A percentile compares a stretch with the other conserved stretches of the same genome.
phyloP scores from a whole-genome alignment of 1,140 invertebrate species.

The Dysdera silvatica region DNA sequence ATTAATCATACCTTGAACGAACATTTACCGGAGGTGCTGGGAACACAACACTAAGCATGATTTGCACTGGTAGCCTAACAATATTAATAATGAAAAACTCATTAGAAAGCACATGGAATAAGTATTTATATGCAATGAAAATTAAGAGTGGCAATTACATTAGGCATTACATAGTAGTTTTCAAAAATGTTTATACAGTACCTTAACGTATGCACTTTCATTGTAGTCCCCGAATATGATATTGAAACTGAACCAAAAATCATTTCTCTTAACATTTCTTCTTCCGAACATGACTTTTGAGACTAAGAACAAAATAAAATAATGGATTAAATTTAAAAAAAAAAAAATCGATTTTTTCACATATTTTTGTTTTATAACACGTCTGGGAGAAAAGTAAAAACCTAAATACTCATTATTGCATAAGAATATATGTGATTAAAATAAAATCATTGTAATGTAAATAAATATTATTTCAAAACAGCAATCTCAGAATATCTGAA shows the following conservation, averaged over 20 bases:
- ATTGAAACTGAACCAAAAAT: conserved; percentile 80
- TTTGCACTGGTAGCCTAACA: conserved; percentile 50
- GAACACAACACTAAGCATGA: conserved; percentile 69
- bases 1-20: no score
- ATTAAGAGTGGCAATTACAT: no score
- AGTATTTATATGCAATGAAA: no score
- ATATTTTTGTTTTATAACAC: no score
- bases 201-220: conserved; percentile 59
- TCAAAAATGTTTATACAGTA: conserved; percentile 28
- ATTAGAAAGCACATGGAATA: background rate
- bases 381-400: no score
- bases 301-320: conserved; percentile 36
- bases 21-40: conserved; percentile 42
- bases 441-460: no score
- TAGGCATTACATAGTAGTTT: no score
- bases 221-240: conserved; percentile 70
- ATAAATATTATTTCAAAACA: no score
- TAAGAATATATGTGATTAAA: no score
- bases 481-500: no score
- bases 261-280: conserved; percentile 71
- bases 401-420: no score
- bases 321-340: background rate
- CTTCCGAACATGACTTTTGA: conserved; percentile 53
- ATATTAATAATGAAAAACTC: background rate
- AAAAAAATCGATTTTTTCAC: no score